Percentiles rank a stretch among this genome's conserved stretches.
phyloP scores from a whole-genome alignment of 2,888 invertebrate genomes.

The Tanypteryx hageni region DNA sequence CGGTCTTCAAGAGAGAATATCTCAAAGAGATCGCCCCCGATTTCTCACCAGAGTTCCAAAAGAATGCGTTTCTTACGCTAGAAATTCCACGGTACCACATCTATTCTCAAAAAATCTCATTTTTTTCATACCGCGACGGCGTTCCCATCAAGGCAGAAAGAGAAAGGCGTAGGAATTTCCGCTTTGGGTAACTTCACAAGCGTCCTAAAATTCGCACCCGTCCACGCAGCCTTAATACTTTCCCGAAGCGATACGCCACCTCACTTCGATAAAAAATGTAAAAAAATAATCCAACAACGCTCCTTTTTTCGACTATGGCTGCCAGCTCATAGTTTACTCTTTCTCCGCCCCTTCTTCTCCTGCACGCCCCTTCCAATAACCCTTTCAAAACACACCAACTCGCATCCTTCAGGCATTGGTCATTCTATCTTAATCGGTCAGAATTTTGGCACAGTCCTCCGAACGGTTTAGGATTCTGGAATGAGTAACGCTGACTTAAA shows the following conservation, averaged over 20 bases:
- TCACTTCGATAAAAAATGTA: background rate
- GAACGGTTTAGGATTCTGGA: background rate
- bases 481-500: conserved; percentile 18
- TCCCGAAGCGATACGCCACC: background rate
- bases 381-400: conserved; percentile 31
- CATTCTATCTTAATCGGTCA: conserved; percentile 45
- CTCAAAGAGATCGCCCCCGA: background rate
- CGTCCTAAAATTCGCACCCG: background rate
- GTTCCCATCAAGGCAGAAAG: too few relatives aligned
- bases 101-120: background rate
- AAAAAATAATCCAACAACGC: background rate
- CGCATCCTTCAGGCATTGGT: conserved; percentile 52
- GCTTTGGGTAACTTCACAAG: background rate
- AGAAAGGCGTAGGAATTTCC: conserved; percentile 26
- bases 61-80: background rate
- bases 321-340: conserved; percentile 1
- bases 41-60: background rate
- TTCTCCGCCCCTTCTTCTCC: background rate
- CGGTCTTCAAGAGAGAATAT: background rate
- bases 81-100: background rate
- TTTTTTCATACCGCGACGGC: background rate
- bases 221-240: background rate
- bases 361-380: background rate
- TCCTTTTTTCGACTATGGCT: background rate
- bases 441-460: conserved; percentile 42